Evolutionary conservation across 2,797 vertebrate species (phyloP).

Genomic region (Lepus oiostolus): DNA sequence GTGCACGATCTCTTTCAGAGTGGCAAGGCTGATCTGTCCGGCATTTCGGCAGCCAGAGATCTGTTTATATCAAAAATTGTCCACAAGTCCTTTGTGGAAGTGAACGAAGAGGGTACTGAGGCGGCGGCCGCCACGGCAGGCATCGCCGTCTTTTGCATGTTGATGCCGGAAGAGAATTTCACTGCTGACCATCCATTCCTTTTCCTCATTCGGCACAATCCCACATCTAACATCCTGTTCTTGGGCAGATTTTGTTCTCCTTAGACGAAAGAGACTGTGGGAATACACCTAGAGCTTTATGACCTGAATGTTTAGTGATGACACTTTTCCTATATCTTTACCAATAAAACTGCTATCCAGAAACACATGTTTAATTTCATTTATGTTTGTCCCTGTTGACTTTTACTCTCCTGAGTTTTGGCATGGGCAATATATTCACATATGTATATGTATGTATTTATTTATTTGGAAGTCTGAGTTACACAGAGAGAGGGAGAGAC

Average conservation of each 20-base stretch:
- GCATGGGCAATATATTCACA: too few species aligned
- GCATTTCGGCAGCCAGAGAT: slow-evolving; percentile 91
- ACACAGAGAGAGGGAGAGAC: too few species aligned
- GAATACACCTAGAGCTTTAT: background rate
- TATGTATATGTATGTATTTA: background rate
- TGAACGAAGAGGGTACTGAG: slow-evolving; percentile 97
- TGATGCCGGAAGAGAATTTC: slow-evolving; percentile 90
- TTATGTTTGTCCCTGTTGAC: background rate
- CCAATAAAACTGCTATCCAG: slow-evolving; percentile 21
- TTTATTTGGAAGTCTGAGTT: background rate
- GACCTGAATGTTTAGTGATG: background rate
- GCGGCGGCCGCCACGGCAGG: slow-evolving; percentile 94
- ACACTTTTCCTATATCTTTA: slow-evolving; percentile 23
- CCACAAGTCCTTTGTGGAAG: slow-evolving; percentile 96
- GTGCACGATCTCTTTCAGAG: slow-evolving; percentile 91
- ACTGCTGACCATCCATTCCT: slow-evolving; percentile 95
- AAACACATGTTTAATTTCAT: slow-evolving; percentile 39
- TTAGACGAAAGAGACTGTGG: slow-evolving; percentile 67
- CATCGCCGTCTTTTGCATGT: slow-evolving; percentile 80
- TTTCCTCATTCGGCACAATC: slow-evolving; percentile 95
- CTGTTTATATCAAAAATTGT: slow-evolving; percentile 94
- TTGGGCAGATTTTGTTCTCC: slow-evolving; percentile 92
- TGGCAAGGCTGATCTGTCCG: slow-evolving; percentile 92
- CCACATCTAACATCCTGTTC: slow-evolving; percentile 93
- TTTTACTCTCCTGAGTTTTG: background rate